Conservation (phyloP, 2,797 vertebrate species). For the Steatocranus sp. region DNA sequence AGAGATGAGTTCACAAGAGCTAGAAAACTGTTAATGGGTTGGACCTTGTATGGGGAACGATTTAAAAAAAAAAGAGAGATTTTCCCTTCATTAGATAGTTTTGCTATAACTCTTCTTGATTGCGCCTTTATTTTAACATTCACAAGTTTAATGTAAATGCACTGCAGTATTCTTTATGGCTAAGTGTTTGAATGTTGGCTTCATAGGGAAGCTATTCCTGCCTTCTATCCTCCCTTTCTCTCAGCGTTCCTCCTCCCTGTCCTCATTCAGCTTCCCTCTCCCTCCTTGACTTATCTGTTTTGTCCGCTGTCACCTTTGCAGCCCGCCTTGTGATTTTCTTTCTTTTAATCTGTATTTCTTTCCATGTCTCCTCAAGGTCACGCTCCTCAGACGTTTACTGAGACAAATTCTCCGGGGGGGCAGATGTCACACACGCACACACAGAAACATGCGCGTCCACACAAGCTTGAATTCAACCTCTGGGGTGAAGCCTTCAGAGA, state of each 20-base stretch:
- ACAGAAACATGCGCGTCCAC: neutral
- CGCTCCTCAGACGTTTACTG: slow-evolving; percentile 47
- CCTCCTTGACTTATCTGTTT: slow-evolving; percentile 17
- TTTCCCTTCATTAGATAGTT: neutral
- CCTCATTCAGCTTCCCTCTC: neutral
- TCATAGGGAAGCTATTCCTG: neutral
- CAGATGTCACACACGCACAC: slow-evolving; percentile 12
- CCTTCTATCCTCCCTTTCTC: neutral
- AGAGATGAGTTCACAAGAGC: neutral
- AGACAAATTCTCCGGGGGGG: slow-evolving; percentile 30
- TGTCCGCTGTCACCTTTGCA: slow-evolving; percentile 28
- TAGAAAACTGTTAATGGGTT: neutral
- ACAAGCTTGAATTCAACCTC: neutral
- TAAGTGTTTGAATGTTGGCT: neutral
- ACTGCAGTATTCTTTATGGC: neutral
- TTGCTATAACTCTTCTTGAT: neutral
- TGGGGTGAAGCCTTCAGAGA: slow-evolving; percentile 2
- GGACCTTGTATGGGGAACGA: accelerated
- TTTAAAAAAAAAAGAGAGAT: neutral
- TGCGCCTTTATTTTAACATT: neutral
- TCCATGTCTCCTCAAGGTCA: slow-evolving; percentile 60
- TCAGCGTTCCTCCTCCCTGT: neutral
- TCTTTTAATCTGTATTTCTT: slow-evolving; percentile 33
- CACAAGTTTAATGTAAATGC: neutral
- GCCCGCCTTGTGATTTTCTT: slow-evolving; percentile 20